Evolutionary conservation across 2,797 vertebrate species (phyloP), one percentile per base, ranked within the genome.

Genomic region (Rhynchotus rufescens): DNA sequence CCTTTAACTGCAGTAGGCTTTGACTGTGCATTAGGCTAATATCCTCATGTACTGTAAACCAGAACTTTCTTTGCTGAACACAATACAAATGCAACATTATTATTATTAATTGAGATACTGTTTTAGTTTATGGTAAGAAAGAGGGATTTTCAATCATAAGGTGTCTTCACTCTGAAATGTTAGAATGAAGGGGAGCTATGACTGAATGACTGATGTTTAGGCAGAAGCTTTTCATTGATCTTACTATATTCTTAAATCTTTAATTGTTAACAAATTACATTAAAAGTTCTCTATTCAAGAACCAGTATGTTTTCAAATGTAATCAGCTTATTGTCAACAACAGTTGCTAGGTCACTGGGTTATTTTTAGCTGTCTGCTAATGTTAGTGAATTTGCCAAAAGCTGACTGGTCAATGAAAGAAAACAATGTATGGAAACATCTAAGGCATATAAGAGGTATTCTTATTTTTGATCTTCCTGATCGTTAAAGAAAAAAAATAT

Each of bases 301-400:
- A 47, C 47, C 25, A 64, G 71, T 26, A 4, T 76, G 32, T 61
- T 93, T 89, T 74, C 65, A 76, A 79, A 68, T 65, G 32, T 14
- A 11, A 73, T 60, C 80, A 79, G 28, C 76, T 76, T 87, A 67
- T 16, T 57, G 69, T 42, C 36, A 32, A 54, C 78, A 66, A 21
- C 30, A 67, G 40, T 40, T 92, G 32, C 17, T 36, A 69, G n/a
- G 34, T 90, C 68, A 59, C 42, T 38, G 21, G 28, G 12, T 87
- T 87, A n/a, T 59, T 92, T 92, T 88, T 80, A 74, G 10, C 67
- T 77, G 28, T 84, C 42, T 77, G 67, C 19, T 71, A 42, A 62
- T 59, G 19, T 73, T 87, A 65, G 38, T 69, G 42, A 87, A 76
- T 89, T 90, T 92, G 19, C 40, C 36, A 77, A 74, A 94, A 85